A percentile compares a stretch with the other conserved stretches of the same genome.
Conservation (phyloP, 2,113 vertebrate species). For the Lycocorax pyrrhopterus region DNA sequence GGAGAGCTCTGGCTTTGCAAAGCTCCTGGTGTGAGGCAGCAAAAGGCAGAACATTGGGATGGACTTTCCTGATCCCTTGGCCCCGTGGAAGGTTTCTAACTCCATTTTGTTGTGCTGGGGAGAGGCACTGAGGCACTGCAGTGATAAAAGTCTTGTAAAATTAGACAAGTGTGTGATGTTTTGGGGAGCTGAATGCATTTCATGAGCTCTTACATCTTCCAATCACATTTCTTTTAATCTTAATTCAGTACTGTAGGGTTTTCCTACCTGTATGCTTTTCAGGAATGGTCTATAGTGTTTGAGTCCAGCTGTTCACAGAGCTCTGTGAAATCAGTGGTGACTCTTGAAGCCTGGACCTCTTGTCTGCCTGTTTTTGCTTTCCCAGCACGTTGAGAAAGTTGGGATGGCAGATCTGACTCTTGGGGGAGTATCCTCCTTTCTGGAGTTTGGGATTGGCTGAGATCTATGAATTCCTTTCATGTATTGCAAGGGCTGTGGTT, state of each 20-base stretch:
- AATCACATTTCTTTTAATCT: not conserved
- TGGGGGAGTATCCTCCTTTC: not conserved
- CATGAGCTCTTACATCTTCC: not conserved
- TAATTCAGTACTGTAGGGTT: not conserved
- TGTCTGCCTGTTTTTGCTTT: not conserved
- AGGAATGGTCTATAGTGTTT: not conserved
- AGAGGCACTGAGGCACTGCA: not conserved
- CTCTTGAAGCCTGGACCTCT: not conserved
- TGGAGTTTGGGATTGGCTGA: not conserved
- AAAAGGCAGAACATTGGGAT: not conserved
- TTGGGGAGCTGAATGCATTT: not conserved
- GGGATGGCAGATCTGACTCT: not conserved
- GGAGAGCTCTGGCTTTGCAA: not conserved
- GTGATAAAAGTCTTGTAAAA: not conserved
- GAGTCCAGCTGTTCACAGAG: not conserved
- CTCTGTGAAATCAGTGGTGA: not conserved
- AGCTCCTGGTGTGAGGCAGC: not conserved
- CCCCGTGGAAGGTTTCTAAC: not conserved
- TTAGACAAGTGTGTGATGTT: fast-evolving
- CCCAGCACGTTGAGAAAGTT: not conserved
- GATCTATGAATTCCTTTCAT: not conserved
- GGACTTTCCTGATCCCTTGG: not conserved
- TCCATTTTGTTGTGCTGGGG: not conserved
- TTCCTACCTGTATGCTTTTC: not conserved
- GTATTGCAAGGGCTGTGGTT: not conserved